These are phyloP conservation scores for Parelbella ahira DNA, from an alignment of 2,888 invertebrate genomes.

Conservation along the genomic window DNA sequence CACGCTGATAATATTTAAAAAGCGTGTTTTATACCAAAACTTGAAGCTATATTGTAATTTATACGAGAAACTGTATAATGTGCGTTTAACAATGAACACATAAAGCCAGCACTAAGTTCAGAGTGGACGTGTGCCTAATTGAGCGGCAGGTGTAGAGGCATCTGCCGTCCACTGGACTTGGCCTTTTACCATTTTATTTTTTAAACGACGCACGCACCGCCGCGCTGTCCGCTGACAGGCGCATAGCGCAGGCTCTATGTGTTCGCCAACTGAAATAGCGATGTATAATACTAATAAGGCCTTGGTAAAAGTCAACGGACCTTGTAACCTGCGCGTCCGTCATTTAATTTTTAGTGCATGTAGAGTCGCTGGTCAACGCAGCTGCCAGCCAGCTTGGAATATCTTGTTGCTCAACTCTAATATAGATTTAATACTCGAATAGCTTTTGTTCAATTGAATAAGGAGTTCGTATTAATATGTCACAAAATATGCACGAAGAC, in stretches of 20 bases:
- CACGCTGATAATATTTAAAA: too few species aligned
- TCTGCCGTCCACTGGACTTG: constrained; percentile 62
- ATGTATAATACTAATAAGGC: constrained; percentile 45
- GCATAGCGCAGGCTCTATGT: constrained; percentile 40
- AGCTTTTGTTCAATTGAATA: too few species aligned
- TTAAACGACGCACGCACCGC: constrained; percentile 34
- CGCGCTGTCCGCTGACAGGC: constrained; percentile 35
- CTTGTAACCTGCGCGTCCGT: constrained; percentile 41
- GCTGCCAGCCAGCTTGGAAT: constrained; percentile 47
- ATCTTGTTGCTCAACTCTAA: constrained; percentile 46
- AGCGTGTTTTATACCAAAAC: too few species aligned
- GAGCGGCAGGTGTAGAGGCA: constrained; percentile 69
- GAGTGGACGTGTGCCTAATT: constrained; percentile 67
- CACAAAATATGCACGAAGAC: too few species aligned
- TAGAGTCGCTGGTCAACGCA: constrained; percentile 36
- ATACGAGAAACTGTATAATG: too few species aligned
- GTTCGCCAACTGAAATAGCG: constrained; percentile 44
- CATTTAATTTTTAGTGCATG: constrained; percentile 36
- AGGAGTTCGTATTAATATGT: too few species aligned
- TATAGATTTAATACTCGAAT: constrained; percentile 29
- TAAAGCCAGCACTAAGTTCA: constrained; percentile 31
- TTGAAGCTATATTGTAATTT: too few species aligned
- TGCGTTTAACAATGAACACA: background rate
- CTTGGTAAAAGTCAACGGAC: constrained; percentile 43
- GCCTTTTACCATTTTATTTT: constrained; percentile 54